Evolutionary conservation across 2,797 vertebrate genomes (phyloP).

Genomic region (Chlorospingus semifuscus): DNA sequence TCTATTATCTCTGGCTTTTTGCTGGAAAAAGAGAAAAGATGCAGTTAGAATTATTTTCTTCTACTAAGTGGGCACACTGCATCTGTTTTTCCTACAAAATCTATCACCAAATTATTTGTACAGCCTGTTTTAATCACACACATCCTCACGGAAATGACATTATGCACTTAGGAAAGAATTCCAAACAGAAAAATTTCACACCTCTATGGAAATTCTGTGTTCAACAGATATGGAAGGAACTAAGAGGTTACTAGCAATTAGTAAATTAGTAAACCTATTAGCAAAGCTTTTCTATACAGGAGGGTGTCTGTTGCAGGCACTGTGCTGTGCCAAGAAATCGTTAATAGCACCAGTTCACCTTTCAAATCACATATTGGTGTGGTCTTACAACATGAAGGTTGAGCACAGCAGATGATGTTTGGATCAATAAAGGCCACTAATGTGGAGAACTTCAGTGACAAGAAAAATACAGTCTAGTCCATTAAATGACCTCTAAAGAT

Average conservation of each 20-base stretch:
- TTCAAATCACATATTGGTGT: not conserved
- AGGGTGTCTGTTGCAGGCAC: not conserved
- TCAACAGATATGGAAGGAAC: not conserved
- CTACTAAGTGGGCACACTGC: not conserved
- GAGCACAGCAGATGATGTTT: constrained; percentile 18
- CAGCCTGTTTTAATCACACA: not conserved
- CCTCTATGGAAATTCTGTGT: not conserved
- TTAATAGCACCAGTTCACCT: not conserved
- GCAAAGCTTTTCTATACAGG: not conserved
- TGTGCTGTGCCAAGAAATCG: not conserved
- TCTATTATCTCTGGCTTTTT: constrained; percentile 99
- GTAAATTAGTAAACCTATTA: not conserved
- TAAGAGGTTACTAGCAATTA: not conserved
- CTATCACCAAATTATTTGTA: not conserved
- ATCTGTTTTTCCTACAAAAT: not conserved
- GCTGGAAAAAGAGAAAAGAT: constrained; percentile 77
- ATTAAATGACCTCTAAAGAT: constrained; percentile 44
- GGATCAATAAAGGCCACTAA: constrained; percentile 58
- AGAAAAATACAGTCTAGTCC: constrained; percentile 55
- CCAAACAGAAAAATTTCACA: not conserved
- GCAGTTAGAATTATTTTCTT: not conserved
- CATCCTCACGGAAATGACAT: not conserved
- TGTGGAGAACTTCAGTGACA: constrained; percentile 42
- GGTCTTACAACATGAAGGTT: not conserved
- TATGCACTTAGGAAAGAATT: not conserved